phyloP scores from a whole-genome alignment of 2,113 vertebrate genomes.

The Diadophis punctatus region DNA sequence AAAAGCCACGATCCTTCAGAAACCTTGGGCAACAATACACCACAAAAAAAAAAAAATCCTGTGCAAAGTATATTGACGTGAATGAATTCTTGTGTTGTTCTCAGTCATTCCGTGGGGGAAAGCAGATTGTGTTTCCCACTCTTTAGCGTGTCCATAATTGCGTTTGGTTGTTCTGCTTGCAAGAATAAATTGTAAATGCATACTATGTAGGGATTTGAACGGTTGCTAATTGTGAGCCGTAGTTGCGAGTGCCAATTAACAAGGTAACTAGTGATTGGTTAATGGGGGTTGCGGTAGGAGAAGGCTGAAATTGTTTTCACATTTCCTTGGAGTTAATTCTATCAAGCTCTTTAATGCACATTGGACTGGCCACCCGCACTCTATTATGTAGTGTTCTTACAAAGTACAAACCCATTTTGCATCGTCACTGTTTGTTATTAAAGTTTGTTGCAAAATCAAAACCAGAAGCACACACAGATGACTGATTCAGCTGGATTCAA shows the following conservation, averaged over 20 bases:
- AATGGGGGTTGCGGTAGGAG: background rate
- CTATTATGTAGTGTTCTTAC: slow-evolving; percentile 15
- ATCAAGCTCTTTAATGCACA: background rate
- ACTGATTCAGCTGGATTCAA: too few relatives aligned
- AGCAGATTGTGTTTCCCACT: background rate
- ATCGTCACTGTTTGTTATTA: background rate
- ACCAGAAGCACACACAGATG: too few relatives aligned
- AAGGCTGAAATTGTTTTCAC: background rate
- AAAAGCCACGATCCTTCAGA: background rate
- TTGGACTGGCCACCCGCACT: background rate
- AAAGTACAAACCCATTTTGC: background rate
- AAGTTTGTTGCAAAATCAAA: too few relatives aligned
- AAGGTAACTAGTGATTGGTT: background rate
- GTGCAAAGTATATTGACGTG: background rate
- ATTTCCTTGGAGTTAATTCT: background rate
- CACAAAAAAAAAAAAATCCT: background rate
- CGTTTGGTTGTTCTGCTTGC: background rate
- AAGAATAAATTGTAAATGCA: slow-evolving; percentile 13
- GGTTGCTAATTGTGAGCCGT: slow-evolving; percentile 14
- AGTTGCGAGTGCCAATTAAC: slow-evolving; percentile 15
- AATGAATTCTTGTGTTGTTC: background rate
- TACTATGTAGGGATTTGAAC: slow-evolving; percentile 5
- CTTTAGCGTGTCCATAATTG: background rate
- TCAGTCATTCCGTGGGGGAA: background rate
- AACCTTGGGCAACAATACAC: background rate